A percentile compares a stretch with the other conserved stretches of the same genome.
Conservation (phyloP, 2,113 vertebrate genomes). For the Amazona guildingii region DNA sequence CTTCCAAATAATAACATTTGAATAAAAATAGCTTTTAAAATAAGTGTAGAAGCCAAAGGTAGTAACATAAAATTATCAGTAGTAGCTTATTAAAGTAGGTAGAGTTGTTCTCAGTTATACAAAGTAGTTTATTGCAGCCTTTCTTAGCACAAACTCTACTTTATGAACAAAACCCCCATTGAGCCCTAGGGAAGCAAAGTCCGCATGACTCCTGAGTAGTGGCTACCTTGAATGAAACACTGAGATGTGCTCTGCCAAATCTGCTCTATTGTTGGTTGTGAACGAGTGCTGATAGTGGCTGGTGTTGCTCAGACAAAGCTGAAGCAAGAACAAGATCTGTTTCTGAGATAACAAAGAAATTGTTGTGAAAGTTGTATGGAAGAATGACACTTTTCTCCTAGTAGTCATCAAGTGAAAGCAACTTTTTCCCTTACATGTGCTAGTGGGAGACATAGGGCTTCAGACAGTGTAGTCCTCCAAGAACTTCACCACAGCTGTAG, state of each 20-base stretch:
- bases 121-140: neutral
- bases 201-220: fast-evolving
- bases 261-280: neutral
- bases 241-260: neutral
- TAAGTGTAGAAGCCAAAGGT: neutral
- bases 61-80: neutral
- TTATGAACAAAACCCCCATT: neutral
- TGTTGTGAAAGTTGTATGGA: constrained; percentile 8
- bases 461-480: neutral
- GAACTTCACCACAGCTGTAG: neutral
- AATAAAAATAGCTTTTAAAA: neutral
- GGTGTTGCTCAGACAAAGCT: neutral
- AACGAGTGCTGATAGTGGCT: neutral
- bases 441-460: neutral
- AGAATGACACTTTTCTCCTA: neutral
- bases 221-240: neutral
- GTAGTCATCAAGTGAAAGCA: neutral
- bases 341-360: constrained; percentile 13
- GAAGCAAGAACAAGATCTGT: constrained; percentile 18
- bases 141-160: neutral
- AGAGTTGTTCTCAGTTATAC: neutral
- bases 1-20: neutral
- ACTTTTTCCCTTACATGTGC: neutral
- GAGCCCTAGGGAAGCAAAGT: neutral
- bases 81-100: neutral